These are phyloP conservation scores for Frieseomelitta varia DNA, from an alignment of 1,140 invertebrate species.

Conservation along the genomic window DNA sequence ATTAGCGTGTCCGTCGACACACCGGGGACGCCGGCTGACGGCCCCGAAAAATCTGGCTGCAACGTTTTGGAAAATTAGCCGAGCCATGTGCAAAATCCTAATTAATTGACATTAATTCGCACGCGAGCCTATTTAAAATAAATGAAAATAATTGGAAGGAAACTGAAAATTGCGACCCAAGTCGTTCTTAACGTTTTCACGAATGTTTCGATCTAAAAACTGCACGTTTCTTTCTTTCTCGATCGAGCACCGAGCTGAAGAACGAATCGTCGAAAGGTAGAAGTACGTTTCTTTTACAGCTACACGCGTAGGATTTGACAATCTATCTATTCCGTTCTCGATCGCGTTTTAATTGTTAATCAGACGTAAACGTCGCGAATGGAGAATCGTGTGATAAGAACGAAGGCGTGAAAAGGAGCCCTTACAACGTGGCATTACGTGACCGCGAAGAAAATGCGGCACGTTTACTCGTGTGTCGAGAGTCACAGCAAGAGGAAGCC, in stretches of 20 bases:
- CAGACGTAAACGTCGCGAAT: not conserved
- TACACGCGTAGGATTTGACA: not conserved
- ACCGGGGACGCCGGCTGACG: too few relatives aligned
- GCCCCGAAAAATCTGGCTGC: not conserved
- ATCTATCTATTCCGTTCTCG: not conserved
- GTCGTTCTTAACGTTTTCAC: too few relatives aligned
- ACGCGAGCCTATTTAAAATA: too few relatives aligned
- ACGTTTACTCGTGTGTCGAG: constrained; percentile 28
- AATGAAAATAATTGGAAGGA: too few relatives aligned
- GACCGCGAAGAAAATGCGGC: constrained; percentile 29
- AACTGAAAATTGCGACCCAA: too few relatives aligned
- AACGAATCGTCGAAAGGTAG: too few relatives aligned
- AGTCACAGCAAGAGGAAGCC: constrained; percentile 42
- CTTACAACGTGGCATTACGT: constrained; percentile 23
- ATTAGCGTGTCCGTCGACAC: constrained; percentile 16
- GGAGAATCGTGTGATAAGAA: not conserved
- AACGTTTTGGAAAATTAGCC: not conserved
- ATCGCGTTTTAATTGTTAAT: not conserved
- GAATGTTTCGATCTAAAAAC: too few relatives aligned
- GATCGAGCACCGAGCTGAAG: too few relatives aligned
- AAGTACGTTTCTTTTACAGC: too few relatives aligned
- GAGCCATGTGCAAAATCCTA: too few relatives aligned
- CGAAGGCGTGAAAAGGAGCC: not conserved
- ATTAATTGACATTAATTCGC: too few relatives aligned
- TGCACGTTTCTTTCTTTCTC: too few relatives aligned